Percentiles rank a stretch among this genome's conserved stretches.
These are phyloP conservation scores for Octopus bimaculoides DNA, from an alignment of 1,140 invertebrate genomes.

Conservation along the genomic window DNA sequence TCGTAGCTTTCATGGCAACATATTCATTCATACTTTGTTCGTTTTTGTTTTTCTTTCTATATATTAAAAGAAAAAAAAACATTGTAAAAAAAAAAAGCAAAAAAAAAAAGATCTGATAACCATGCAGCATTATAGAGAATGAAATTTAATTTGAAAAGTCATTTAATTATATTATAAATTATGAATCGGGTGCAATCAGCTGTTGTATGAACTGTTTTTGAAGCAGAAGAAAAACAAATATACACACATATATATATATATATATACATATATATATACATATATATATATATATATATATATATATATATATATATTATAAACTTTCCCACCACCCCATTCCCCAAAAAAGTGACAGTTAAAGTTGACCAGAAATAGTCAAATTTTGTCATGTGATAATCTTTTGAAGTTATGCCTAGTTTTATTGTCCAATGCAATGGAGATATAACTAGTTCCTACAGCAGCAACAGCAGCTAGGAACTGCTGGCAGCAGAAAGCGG, in stretches of 20 bases:
- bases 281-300: no score
- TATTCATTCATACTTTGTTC: background rate
- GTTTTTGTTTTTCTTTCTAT: background rate
- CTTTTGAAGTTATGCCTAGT: slow-evolving; percentile 8
- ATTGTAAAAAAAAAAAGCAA: background rate
- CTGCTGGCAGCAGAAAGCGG: background rate
- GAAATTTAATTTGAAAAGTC: background rate
- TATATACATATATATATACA: no score
- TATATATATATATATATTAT: no score
- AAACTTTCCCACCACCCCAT: no score
- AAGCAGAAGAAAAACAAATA: no score
- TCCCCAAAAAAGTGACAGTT: background rate
- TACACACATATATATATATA: no score
- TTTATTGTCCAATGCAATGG: slow-evolving; percentile 10
- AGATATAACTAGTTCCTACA: background rate
- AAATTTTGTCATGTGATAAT: slow-evolving; percentile 10
- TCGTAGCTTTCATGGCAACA: background rate
- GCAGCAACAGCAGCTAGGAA: background rate
- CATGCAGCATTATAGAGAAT: background rate
- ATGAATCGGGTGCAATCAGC: slow-evolving; percentile 1
- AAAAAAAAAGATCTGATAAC: slow-evolving; percentile 10
- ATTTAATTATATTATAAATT: background rate
- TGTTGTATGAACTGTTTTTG: background rate
- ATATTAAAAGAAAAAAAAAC: background rate
- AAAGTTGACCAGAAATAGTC: background rate